These are phyloP conservation scores for Bellardia bayeri DNA, from an alignment of 2,888 invertebrate genomes.

Conservation along the genomic window DNA sequence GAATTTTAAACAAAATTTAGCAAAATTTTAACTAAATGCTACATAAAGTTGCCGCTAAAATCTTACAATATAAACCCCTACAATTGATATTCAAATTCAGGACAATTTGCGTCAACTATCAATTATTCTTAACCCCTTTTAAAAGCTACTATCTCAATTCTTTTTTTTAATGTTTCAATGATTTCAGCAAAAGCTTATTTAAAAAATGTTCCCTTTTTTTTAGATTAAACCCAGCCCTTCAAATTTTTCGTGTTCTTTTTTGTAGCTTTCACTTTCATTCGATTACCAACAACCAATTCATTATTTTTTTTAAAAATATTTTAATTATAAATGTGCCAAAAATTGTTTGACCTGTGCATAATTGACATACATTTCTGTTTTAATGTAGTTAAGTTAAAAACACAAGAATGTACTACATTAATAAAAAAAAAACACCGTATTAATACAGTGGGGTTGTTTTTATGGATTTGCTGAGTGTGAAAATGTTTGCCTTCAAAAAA, in stretches of 20 bases:
- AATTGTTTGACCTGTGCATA: constrained; percentile 60
- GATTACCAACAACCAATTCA: background rate
- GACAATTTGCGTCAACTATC: no score
- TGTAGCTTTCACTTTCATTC: constrained; percentile 35
- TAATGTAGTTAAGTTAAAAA: constrained; percentile 14
- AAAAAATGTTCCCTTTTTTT: background rate
- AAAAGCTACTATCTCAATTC: no score
- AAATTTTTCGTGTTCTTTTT: constrained; percentile 18
- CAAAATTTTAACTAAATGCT: no score
- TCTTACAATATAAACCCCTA: no score
- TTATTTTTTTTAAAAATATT: constrained; percentile 1
- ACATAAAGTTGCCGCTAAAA: no score
- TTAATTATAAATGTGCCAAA: constrained; percentile 61
- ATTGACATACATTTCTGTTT: constrained; percentile 59
- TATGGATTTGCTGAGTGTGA: constrained; percentile 3
- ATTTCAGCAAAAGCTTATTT: background rate
- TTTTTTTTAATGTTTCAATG: background rate
- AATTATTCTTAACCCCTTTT: no score
- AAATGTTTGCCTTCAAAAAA: background rate
- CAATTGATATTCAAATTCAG: no score
- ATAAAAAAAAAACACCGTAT: constrained; percentile 29
- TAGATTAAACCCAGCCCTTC: background rate
- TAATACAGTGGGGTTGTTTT: constrained; percentile 21
- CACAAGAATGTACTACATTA: background rate
- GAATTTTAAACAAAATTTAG: no score